Base-by-base conservation (phyloP, 2,888 invertebrate genomes). In the Callimorpha dominula region DNA sequence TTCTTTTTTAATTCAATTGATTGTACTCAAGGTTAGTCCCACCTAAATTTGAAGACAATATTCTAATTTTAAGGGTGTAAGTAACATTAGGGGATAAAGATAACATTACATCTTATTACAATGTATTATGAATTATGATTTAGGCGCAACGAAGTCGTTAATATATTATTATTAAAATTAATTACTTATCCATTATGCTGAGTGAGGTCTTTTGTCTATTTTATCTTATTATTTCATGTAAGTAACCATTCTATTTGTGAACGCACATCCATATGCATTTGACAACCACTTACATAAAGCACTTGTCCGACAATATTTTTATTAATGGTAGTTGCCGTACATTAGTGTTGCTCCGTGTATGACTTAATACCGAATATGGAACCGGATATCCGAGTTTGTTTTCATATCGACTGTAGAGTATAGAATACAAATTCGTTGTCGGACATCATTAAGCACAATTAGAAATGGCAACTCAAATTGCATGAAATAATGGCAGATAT, bases 271-370 rank as follows among this genome's bases (percentile, higher is more conserved):
- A 64, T 75, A 72, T 75, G 65, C 73, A 78, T 60, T 71, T 78
- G 76, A 74, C 73, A 78, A 74, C 73, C 77, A 82, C 82, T 83
- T 82, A 20, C 40, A 11, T 50, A 78, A 78, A 81, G 54, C 70
- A 73, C 72, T 71, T 76, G 71, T 70, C 71, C 64, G 69, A 71
- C 73, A 69, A 60, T 74, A 80, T 81, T 77, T 80, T 1, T 31
- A 81, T 81, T 71, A 68, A 43, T 57, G 73, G 71, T 66, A 78
- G 75, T 77, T 72, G 78, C 67, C 65, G 71, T 75, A 68, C 74
- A 83, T 79, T 78, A 80, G 54, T 68, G 57, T 43, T 42, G 65
- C 40, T 31, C 31, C 50, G 31, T 31, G 50, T 50, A 50, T 65
- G 50, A 9, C 49, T 20, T 9, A 8, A 54, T 68, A 57, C 67